A percentile compares a stretch with the other conserved stretches of the same genome.
phyloP scores from a whole-genome alignment of 2,113 vertebrate genomes.

The Meriones unguiculatus region DNA sequence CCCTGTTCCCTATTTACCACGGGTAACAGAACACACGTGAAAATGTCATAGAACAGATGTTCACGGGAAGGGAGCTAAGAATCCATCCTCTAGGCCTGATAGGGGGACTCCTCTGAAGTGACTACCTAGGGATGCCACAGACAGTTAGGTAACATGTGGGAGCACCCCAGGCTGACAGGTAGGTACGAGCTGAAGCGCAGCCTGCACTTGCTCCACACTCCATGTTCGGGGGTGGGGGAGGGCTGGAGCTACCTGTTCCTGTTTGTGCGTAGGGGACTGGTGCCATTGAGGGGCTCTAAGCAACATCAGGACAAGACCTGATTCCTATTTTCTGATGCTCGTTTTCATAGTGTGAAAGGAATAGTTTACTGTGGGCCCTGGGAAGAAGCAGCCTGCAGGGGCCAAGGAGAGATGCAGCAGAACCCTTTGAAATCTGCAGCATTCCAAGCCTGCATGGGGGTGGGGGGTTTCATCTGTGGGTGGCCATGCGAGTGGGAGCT shows the following conservation, averaged over 20 bases:
- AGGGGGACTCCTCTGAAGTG: background rate
- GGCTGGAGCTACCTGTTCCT: background rate
- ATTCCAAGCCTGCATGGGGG: background rate
- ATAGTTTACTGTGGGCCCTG: background rate
- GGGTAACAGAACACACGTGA: background rate
- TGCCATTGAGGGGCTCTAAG: background rate
- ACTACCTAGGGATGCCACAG: background rate
- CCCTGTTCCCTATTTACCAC: background rate
- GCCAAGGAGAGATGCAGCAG: background rate
- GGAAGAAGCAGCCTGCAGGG: background rate
- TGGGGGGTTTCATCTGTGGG: background rate
- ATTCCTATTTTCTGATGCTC: background rate
- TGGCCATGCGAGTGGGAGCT: background rate
- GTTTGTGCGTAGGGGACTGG: rapidly evolving
- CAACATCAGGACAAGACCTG: background rate
- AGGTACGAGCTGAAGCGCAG: background rate
- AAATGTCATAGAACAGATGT: background rate
- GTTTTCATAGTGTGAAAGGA: background rate
- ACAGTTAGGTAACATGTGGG: too few relatives aligned
- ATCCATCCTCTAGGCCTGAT: background rate
- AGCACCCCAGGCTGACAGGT: too few relatives aligned
- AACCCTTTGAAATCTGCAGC: background rate
- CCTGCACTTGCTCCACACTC: background rate
- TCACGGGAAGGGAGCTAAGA: background rate
- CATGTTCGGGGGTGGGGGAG: rapidly evolving